Evolutionary conservation across 2,888 invertebrate species (phyloP).

Genomic region (Idaea biselata): DNA sequence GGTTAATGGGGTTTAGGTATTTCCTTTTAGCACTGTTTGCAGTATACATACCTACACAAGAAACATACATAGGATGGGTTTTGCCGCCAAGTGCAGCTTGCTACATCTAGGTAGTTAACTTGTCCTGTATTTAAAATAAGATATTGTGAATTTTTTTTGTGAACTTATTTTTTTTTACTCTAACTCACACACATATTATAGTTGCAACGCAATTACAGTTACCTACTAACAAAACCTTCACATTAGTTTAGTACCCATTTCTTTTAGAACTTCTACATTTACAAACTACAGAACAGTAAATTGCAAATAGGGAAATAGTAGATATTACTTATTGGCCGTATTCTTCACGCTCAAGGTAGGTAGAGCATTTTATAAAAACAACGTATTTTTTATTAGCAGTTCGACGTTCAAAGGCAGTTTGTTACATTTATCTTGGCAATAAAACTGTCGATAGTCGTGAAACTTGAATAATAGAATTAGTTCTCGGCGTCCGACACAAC

Average conservation of each 20-base stretch:
- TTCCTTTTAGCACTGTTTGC: background rate
- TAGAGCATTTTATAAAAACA: background rate
- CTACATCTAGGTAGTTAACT: too few species aligned
- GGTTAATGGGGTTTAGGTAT: background rate
- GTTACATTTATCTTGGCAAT: slow-evolving; percentile 4
- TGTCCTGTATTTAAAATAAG: too few species aligned
- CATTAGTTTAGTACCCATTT: too few species aligned
- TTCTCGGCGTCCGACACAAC: slow-evolving; percentile 4
- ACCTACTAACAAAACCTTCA: too few species aligned
- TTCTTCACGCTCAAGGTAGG: background rate
- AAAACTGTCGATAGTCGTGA: background rate
- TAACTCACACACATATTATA: too few species aligned
- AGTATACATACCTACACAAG: background rate
- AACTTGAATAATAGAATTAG: background rate
- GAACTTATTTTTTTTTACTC: too few species aligned
- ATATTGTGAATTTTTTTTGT: too few species aligned
- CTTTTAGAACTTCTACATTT: too few species aligned
- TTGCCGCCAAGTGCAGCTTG: background rate
- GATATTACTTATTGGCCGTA: background rate
- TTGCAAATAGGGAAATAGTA: too few species aligned
- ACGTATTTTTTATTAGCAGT: background rate
- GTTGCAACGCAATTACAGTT: too few species aligned
- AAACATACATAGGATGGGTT: background rate
- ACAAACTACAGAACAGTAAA: too few species aligned
- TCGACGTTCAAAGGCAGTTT: slow-evolving; percentile 1